These are phyloP conservation scores for Pseudomyrmex flavicornis DNA, from an alignment of 1,140 invertebrate species.

Conservation along the genomic window DNA sequence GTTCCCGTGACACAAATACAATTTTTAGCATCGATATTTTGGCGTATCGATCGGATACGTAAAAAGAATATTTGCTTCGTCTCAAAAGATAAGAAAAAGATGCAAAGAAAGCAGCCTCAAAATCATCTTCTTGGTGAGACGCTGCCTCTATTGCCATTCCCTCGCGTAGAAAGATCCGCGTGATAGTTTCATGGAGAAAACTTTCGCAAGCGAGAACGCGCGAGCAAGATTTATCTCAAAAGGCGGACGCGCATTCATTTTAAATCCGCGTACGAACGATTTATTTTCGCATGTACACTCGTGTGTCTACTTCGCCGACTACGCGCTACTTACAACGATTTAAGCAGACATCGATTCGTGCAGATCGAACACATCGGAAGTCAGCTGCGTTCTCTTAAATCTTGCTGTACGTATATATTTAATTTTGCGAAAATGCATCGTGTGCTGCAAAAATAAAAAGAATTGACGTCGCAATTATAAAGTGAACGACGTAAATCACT, in stretches of 20 bases:
- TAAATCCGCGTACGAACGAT: conserved; percentile 49
- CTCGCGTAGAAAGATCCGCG: conserved; percentile 19
- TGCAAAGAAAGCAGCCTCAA: background rate
- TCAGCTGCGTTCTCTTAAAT: conserved; percentile 37
- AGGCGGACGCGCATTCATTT: conserved; percentile 31
- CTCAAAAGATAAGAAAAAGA: background rate
- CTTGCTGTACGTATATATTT: background rate
- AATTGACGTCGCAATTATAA: conserved; percentile 42
- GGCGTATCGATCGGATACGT: conserved; percentile 43
- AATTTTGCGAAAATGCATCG: conserved; percentile 39
- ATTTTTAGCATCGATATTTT: conserved; percentile 60
- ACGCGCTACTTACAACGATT: conserved; percentile 18
- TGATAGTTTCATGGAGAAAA: conserved; percentile 40
- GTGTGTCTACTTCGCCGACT: conserved; percentile 21
- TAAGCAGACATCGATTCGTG: conserved; percentile 27
- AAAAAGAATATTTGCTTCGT: conserved; percentile 50
- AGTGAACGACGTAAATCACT: conserved; percentile 32
- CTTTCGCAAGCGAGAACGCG: conserved; percentile 4
- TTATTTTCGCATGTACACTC: conserved; percentile 44
- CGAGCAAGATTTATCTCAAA: conserved; percentile 32
- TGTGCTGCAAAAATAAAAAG: conserved; percentile 24
- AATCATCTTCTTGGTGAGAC: conserved; percentile 5
- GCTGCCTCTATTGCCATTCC: background rate
- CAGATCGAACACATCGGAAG: conserved; percentile 35
- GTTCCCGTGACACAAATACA: conserved; percentile 54